phyloP scores from a whole-genome alignment of 1,140 invertebrate species.

The Hesperophylax magnus region DNA sequence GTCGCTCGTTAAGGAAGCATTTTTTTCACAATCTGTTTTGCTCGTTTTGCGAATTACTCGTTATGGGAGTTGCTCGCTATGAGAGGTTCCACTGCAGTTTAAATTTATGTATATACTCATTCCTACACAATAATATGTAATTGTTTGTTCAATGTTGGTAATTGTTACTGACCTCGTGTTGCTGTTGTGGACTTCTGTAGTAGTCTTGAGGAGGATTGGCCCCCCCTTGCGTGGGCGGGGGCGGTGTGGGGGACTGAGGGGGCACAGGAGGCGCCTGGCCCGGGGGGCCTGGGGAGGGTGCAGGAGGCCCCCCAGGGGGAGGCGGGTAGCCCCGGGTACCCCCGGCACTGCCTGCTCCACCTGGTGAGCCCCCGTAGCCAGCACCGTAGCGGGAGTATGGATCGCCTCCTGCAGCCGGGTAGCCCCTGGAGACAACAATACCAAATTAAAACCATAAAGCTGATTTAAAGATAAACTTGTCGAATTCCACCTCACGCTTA shows the following conservation, averaged over 20 bases:
- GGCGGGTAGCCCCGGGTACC: conserved; percentile 59
- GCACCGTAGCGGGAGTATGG: conserved; percentile 67
- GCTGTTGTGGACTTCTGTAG: conserved; percentile 70
- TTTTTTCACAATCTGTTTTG: too few relatives aligned
- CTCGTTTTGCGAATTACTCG: too few relatives aligned
- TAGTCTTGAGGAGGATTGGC: conserved; percentile 75
- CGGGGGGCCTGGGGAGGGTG: conserved; percentile 1
- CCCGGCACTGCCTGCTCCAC: conserved; percentile 51
- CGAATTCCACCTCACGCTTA: too few relatives aligned
- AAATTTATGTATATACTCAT: too few relatives aligned
- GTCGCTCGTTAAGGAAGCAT: too few relatives aligned
- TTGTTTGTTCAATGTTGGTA: background rate
- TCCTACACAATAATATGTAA: too few relatives aligned
- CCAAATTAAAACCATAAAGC: too few relatives aligned
- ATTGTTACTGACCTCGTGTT: conserved; percentile 47
- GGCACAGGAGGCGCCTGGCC: conserved; percentile 55
- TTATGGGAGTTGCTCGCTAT: too few relatives aligned
- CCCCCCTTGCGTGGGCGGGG: conserved; percentile 69
- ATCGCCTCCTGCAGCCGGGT: conserved; percentile 49
- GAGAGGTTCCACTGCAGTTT: too few relatives aligned
- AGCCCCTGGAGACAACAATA: conserved; percentile 41
- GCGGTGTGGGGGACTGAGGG: conserved; percentile 66
- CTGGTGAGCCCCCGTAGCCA: conserved; percentile 61
- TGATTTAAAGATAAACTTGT: too few relatives aligned
- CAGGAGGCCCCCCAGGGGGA: conserved; percentile 58